phyloP scores from a whole-genome alignment of 2,797 vertebrate species.

The Diceros bicornis region DNA sequence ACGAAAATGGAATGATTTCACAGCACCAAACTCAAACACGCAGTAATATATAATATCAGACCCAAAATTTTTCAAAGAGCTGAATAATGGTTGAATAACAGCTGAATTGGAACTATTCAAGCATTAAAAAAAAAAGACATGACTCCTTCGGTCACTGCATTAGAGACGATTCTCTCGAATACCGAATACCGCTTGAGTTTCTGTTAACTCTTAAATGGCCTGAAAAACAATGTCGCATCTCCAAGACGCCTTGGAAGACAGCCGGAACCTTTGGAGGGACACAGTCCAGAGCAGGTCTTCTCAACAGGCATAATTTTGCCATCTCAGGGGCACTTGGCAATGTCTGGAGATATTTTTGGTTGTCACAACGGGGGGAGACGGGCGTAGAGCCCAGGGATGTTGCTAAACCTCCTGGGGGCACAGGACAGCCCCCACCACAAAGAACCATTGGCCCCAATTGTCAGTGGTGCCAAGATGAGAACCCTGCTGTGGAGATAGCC shows the following conservation, averaged over 20 bases:
- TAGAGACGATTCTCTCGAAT: constrained; percentile 46
- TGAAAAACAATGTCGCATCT: neutral
- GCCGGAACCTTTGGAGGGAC: too few relatives aligned
- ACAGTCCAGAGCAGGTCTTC: neutral
- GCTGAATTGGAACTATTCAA: constrained; percentile 46
- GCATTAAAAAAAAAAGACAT: neutral
- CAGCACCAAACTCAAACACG: constrained; percentile 60
- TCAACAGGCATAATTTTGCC: neutral
- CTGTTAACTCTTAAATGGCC: neutral
- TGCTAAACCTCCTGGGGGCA: neutral
- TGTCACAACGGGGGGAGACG: neutral
- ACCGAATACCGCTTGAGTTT: neutral
- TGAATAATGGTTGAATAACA: constrained; percentile 46
- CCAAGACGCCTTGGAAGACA: neutral
- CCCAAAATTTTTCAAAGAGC: constrained; percentile 47
- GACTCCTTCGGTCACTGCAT: neutral
- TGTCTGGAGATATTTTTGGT: neutral
- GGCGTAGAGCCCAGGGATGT: neutral
- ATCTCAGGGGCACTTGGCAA: neutral
- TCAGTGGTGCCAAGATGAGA: neutral
- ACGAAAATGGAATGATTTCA: constrained; percentile 37
- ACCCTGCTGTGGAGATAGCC: neutral
- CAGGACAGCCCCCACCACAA: too few relatives aligned
- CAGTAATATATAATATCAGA: constrained; percentile 29
- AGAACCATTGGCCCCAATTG: neutral